phyloP scores from a whole-genome alignment of 2,113 vertebrate species.

The Prionailurus bengalensis region DNA sequence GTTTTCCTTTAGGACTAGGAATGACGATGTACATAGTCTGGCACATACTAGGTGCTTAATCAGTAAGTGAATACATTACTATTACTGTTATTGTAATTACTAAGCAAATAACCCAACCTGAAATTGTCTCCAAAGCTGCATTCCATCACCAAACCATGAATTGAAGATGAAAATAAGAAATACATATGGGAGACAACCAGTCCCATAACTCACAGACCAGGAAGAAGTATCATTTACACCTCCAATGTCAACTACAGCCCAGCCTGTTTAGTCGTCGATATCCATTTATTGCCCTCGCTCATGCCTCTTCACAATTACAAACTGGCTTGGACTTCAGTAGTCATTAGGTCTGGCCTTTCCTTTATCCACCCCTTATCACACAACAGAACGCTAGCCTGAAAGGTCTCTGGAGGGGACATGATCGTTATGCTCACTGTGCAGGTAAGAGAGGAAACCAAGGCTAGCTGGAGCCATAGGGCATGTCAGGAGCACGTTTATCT shows the following conservation, averaged over 20 bases:
- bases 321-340: background rate
- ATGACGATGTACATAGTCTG: background rate
- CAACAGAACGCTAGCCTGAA: background rate
- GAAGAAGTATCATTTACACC: background rate
- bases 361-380: background rate
- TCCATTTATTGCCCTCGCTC: background rate
- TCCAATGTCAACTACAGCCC: background rate
- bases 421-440: background rate
- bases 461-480: background rate
- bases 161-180: slow-evolving; percentile 27
- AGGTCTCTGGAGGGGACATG: background rate
- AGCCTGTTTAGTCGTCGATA: background rate
- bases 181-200: background rate
- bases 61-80: background rate
- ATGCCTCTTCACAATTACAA: background rate
- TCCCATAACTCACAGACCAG: background rate
- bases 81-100: background rate
- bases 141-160: background rate
- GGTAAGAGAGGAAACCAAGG: background rate
- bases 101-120: slow-evolving; percentile 5
- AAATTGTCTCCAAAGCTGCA: slow-evolving; percentile 26
- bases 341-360: background rate
- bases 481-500: background rate
- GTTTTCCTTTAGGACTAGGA: background rate
- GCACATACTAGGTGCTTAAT: background rate